Evolutionary conservation across 2,888 invertebrate genomes (phyloP).

Genomic region (Cepaea hortensis): DNA sequence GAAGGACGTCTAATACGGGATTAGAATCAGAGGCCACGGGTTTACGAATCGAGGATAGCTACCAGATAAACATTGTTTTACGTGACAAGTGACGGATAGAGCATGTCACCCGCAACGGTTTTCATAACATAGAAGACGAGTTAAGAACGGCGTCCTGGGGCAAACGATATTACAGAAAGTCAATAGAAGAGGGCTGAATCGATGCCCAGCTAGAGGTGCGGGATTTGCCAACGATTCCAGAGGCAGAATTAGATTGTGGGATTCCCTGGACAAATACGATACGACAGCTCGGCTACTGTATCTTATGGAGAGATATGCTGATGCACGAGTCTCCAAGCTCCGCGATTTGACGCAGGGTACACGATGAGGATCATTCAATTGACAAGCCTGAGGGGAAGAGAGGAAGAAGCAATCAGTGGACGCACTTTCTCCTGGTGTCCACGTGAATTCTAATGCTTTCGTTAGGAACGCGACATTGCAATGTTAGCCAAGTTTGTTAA

Average conservation of each 20-base stretch:
- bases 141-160: conserved; percentile 16
- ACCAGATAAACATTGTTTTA: conserved; percentile 32
- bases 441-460: conserved; percentile 37
- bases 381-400: not conserved
- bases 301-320: conserved; percentile 10
- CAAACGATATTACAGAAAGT: conserved; percentile 32
- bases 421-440: conserved; percentile 33
- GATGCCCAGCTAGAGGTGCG: conserved; percentile 19
- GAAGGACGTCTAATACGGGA: conserved; percentile 9
- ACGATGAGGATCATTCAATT: conserved; percentile 10
- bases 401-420: conserved; percentile 24
- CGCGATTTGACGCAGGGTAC: conserved; percentile 1
- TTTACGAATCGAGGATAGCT: not conserved
- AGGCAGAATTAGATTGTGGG: conserved; percentile 26
- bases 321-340: conserved; percentile 28
- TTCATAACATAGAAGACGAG: conserved; percentile 30
- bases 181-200: conserved; percentile 25
- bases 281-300: conserved; percentile 11
- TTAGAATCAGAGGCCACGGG: conserved; percentile 1
- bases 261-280: conserved; percentile 26
- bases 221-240: conserved; percentile 13
- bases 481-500: conserved; percentile 34
- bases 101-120: conserved; percentile 23
- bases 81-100: conserved; percentile 37
- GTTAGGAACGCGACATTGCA: conserved; percentile 30